Base-by-base conservation (phyloP, 2,113 vertebrate species). In the Dicrurus megarhynchus region DNA sequence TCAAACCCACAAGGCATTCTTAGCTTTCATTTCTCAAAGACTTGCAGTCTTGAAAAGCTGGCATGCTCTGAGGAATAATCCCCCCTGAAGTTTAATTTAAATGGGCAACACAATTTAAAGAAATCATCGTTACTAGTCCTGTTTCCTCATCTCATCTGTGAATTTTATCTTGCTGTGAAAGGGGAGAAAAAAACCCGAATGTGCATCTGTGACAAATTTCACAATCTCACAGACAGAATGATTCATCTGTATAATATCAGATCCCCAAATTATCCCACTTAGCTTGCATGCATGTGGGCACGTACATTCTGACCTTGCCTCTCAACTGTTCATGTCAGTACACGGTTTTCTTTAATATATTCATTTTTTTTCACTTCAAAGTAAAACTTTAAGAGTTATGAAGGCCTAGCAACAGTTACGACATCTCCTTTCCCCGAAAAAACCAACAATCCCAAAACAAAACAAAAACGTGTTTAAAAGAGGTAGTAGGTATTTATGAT, bases 161-260 rank as follows among this genome's bases (percentile, higher is more conserved):
- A 63, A 64, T 77, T 95, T 83, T 33, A 65, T 73, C 44, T 77
- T 2, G 0, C 53, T 63, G 39, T 57, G 50, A 78, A 95, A 78
- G 14, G 13, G 42, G 5, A 41, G 17, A 13, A 79, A 56, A 75
- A 82, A 42, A 3, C 6, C 10, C 2, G 0, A 63, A 68, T 7
- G 26, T 11, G 35, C 59, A 64, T 85, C 81, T 59, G 44, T 82
- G 84, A 90, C 70, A 26, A 64, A 85, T 79, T 82, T 87, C 57
- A 91, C 70, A 89, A 64, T 94, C 57, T 91, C 67, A 52, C 0
- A 1, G 82, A 57, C 50, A 69, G 78, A 88, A 90, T 90, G 90
- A 95, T 84, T 96, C 87, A 95, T 79, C 49, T 85, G 30, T 37
- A 24, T 33, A 71, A 28, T 50, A 94, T 37, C 88, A 96, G 78